phyloP scores from a whole-genome alignment of 2,113 vertebrate species.

The Alaudala cheleensis region DNA sequence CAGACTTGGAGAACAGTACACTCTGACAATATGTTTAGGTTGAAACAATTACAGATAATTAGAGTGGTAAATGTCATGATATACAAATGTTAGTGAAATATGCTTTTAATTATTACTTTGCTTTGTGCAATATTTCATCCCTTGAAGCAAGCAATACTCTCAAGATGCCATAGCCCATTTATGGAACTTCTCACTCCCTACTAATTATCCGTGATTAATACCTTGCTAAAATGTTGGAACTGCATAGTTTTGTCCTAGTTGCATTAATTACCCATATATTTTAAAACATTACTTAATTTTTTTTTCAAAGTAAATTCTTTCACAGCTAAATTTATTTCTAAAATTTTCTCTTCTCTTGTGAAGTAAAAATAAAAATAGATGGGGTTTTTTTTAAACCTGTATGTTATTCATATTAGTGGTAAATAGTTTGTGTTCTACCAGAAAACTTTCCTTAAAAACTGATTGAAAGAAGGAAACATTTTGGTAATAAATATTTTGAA shows the following conservation, averaged over 20 bases:
- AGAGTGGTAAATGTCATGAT: slow-evolving; percentile 42
- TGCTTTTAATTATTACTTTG: slow-evolving; percentile 42
- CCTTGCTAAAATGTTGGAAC: slow-evolving; percentile 7
- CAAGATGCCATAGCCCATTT: neutral
- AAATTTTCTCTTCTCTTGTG: neutral
- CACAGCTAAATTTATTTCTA: neutral
- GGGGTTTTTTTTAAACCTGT: neutral
- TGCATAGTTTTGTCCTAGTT: neutral
- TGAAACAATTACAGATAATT: slow-evolving; percentile 52
- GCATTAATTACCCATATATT: neutral
- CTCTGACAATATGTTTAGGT: slow-evolving; percentile 33
- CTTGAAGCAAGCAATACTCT: slow-evolving; percentile 19
- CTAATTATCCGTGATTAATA: slow-evolving; percentile 47
- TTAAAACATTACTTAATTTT: neutral
- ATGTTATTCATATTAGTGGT: neutral
- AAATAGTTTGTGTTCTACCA: neutral
- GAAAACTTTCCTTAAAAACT: neutral
- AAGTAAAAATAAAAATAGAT: neutral
- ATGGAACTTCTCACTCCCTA: slow-evolving; percentile 1
- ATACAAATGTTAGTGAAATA: slow-evolving; percentile 58
- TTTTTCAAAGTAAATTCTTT: neutral
- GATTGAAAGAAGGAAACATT: neutral
- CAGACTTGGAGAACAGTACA: neutral
- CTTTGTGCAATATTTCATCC: slow-evolving; percentile 35
- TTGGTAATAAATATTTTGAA: neutral